Conservation (phyloP, 2,113 vertebrate species). For the Corythornis vintsioides region DNA sequence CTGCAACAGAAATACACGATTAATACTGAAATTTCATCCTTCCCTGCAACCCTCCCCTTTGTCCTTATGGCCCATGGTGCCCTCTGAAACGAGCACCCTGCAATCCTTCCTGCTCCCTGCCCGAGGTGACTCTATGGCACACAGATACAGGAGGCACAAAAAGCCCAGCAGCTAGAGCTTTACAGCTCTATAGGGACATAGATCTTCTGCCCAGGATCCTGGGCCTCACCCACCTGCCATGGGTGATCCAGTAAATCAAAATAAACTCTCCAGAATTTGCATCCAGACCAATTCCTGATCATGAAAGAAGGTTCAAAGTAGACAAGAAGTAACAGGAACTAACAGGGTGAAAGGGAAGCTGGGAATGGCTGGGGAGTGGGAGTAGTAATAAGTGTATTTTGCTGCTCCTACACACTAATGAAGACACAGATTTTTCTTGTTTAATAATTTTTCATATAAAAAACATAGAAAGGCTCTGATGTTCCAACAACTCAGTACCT, state of each 20-base stretch:
- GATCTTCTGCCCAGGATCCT: not conserved
- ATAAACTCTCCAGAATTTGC: not conserved
- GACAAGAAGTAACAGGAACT: not conserved
- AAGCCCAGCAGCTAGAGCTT: not conserved
- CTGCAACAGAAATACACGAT: conserved; percentile 71
- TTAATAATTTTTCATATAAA: not conserved
- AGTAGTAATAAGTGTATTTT: not conserved
- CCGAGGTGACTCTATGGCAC: not conserved
- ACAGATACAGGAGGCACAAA: not conserved
- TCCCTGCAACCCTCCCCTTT: not conserved
- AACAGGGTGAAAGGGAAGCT: not conserved
- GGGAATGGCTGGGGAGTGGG: not conserved
- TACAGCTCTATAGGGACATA: not conserved
- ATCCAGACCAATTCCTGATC: not conserved
- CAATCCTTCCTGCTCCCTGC: not conserved
- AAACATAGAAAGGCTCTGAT: not conserved
- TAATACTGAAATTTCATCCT: not conserved
- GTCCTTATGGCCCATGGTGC: not conserved
- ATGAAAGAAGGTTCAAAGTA: not conserved
- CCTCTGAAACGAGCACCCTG: rapidly evolving
- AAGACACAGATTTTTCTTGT: not conserved
- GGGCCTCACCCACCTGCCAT: not conserved
- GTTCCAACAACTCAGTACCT: not conserved
- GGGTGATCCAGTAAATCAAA: not conserved
- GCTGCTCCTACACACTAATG: not conserved